Base-by-base conservation (phyloP, 1,140 invertebrate genomes). In the Zaprionus taronus region DNA sequence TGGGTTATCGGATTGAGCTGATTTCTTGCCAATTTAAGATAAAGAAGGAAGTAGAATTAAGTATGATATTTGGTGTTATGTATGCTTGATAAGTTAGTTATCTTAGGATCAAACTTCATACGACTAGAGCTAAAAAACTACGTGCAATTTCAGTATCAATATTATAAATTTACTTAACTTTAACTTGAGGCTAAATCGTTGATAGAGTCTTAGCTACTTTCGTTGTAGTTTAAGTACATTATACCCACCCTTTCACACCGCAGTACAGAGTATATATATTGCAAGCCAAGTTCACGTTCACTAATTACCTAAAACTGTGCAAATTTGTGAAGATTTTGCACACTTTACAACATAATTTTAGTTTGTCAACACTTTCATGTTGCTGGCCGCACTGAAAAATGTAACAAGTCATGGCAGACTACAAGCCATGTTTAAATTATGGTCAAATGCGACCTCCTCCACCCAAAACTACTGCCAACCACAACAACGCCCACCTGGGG, bases 351-450 rank as follows among this genome's bases (percentile, higher is more conserved):
- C 66, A 89, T 77, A 72, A 74, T 80, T 78, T 62, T 14, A 41
- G 49, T 89, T 89, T 86, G 83, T 87, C 83, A 87, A 87, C 83
- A 83, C 80, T 83, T 65, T 47, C 61, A 20, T 63, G 61, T 26
- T 60, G 55, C 15, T 34, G 31, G 31, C 9, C 31, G 31, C 31
- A 34, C 31, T 17, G 6, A 7, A 47, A 47, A 47, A 47, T 47
- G 41, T 47, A 47, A n/a, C 63, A 73, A 36, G 58, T 77, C 75
- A 77, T 53, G 66, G 53, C 38, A 55, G 61, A 20, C 53, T 55
- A 5, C 53, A 53, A 49, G 17, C 64, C n/a, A 36, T 55, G 51
- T 31, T 55, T 26, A 61, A 73, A 63, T 64, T 71, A 75, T 72
- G 56, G 61, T 55, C 44, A 34, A 61, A 58, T 36, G 24, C 38